These are phyloP conservation scores for Lasiommata megera DNA, from an alignment of 2,888 invertebrate species.

Conservation along the genomic window DNA sequence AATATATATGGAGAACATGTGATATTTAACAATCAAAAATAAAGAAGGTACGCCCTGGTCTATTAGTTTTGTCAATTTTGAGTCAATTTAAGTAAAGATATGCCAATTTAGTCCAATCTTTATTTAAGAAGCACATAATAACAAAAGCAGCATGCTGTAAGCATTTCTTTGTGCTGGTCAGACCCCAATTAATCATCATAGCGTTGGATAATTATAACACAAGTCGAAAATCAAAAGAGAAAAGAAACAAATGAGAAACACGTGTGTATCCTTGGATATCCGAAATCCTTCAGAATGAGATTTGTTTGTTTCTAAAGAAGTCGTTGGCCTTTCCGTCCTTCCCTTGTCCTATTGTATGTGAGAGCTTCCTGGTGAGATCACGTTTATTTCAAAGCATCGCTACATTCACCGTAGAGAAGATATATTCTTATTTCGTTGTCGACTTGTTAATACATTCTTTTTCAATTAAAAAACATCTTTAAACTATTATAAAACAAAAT, in stretches of 20 bases:
- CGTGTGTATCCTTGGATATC: conserved; percentile 17
- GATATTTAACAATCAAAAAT: too few relatives aligned
- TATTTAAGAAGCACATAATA: too few relatives aligned
- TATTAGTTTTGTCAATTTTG: too few relatives aligned
- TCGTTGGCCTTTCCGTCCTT: conserved; percentile 57
- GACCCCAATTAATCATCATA: not conserved
- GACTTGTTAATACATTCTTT: conserved; percentile 45
- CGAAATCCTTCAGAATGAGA: conserved; percentile 33
- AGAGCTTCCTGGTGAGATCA: conserved; percentile 65
- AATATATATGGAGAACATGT: too few relatives aligned
- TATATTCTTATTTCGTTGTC: conserved; percentile 50
- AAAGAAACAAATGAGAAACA: conserved; percentile 12
- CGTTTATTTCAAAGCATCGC: conserved; percentile 56
- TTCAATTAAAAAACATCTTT: conserved; percentile 58
- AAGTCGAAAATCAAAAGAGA: not conserved
- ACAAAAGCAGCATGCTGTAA: too few relatives aligned
- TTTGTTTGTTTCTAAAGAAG: conserved; percentile 52
- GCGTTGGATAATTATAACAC: not conserved
- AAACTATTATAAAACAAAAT: conserved; percentile 49
- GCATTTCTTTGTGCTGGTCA: not conserved
- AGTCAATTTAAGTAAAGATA: too few relatives aligned
- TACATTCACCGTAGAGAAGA: conserved; percentile 40
- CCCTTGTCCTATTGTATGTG: conserved; percentile 52
- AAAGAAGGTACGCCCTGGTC: too few relatives aligned
- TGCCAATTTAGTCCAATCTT: too few relatives aligned